Conservation (phyloP, 1,140 invertebrate genomes). For the Psilanteris sp. region DNA sequence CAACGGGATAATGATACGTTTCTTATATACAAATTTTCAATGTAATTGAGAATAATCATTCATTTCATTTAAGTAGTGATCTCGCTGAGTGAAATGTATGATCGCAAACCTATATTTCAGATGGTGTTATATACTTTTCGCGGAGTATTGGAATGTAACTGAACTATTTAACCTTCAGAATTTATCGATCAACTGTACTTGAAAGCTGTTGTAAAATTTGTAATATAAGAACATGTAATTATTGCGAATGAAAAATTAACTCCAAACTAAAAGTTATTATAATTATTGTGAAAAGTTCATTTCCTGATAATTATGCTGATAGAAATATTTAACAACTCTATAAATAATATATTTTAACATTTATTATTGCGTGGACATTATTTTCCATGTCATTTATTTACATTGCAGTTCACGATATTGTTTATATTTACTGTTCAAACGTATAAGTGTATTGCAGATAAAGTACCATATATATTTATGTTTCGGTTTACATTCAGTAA, state of each 20-base stretch:
- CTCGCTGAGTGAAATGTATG: constrained; percentile 14
- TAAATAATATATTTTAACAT: too few species aligned
- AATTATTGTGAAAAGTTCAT: too few species aligned
- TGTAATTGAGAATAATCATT: constrained; percentile 12
- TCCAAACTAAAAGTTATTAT: too few species aligned
- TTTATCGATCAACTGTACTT: constrained; percentile 12
- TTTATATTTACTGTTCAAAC: too few species aligned
- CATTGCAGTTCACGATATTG: too few species aligned
- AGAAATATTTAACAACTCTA: too few species aligned
- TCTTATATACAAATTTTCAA: constrained; percentile 9
- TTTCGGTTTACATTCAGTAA: too few species aligned
- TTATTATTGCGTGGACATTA: too few species aligned
- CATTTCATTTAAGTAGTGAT: constrained; percentile 8
- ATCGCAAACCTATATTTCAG: constrained; percentile 6
- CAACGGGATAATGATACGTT: constrained; percentile 26
- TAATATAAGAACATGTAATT: constrained; percentile 7
- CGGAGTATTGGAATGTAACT: constrained; percentile 10
- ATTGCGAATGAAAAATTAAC: constrained; percentile 4
- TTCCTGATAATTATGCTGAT: too few species aligned
- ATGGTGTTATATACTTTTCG: constrained; percentile 1
- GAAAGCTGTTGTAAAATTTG: constrained; percentile 1
- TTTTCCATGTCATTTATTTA: too few species aligned
- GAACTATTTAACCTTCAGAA: constrained; percentile 25
- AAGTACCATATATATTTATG: too few species aligned
- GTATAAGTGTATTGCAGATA: too few species aligned